phyloP scores from a whole-genome alignment of 2,797 vertebrate genomes.

The Champsocephalus esox region DNA sequence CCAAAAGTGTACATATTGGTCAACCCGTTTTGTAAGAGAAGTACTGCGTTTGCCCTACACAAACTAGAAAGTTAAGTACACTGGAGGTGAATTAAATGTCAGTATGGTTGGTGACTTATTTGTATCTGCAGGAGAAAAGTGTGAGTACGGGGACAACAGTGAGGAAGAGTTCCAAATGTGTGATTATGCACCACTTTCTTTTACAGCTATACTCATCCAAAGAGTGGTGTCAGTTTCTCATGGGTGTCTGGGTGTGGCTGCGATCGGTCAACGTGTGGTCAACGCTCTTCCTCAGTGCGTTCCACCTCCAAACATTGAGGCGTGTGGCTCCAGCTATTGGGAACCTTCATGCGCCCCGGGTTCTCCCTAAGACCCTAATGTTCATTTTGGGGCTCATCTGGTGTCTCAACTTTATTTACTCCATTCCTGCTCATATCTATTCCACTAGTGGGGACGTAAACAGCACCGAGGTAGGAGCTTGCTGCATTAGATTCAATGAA shows the following conservation, averaged over 20 bases:
- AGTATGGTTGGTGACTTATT: not conserved
- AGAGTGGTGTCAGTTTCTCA: slow-evolving; percentile 83
- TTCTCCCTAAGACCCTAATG: slow-evolving; percentile 60
- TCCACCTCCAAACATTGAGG: slow-evolving; percentile 85
- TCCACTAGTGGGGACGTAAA: slow-evolving; percentile 79
- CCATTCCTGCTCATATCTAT: slow-evolving; percentile 84
- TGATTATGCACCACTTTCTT: slow-evolving; percentile 15
- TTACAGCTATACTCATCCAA: slow-evolving; percentile 76
- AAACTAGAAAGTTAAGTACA: not conserved
- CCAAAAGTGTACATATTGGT: slow-evolving; percentile 1
- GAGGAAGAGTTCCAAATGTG: not conserved
- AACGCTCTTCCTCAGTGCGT: slow-evolving; percentile 85
- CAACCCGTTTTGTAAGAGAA: not conserved
- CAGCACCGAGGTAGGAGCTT: slow-evolving; percentile 81
- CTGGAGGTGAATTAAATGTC: not conserved
- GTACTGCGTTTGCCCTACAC: not conserved
- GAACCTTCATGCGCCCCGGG: slow-evolving; percentile 35
- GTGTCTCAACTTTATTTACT: slow-evolving; percentile 83
- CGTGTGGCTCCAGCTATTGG: slow-evolving; percentile 65
- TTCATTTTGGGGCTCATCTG: slow-evolving; percentile 79
- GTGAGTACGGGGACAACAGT: not conserved
- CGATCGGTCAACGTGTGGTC: slow-evolving; percentile 88
- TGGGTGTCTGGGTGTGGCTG: slow-evolving; percentile 88
- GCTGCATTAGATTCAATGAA: not conserved
- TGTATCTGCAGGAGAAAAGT: not conserved